Evolutionary conservation across 2,797 vertebrate genomes (phyloP), one percentile per base, ranked within the genome.

Genomic region (Phataginus tricuspis): DNA sequence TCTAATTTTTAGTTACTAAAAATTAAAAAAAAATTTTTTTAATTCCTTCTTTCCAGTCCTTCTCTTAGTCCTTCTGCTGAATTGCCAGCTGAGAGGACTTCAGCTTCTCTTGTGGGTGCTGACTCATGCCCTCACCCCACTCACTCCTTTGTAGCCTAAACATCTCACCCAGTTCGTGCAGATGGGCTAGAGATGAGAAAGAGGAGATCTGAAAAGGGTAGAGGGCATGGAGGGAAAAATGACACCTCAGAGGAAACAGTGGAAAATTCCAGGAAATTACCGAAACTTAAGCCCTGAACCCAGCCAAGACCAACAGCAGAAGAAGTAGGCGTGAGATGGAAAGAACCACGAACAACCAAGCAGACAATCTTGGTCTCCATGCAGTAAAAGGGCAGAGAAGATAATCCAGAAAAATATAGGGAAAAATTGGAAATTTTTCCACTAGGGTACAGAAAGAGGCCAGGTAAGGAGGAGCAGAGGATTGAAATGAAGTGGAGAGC

Each of bases 51-150:
- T 82, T 87, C 64, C 45, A 27, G 37, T 59, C 4, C 31, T 89
- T 66, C 45, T 93, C 45, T 92, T 78, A 93, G 82, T 49, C 90
- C 90, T n/a, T 91, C 79, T 59, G 37, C 68, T 93, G 94, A 77
- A 16, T 91, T 97, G 64, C 72, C 21, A 2, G 69, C 66, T 89
- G 64, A 31, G 83, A 51, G 90, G 72, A 93, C 92, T 63, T 96
- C 69, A 31, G 91, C 92, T 25, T 31, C 2, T 93, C 91, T 93
- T 15, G 4, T 79, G 94, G 94, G 90, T 75, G 64, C 95, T 97
- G 96, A 98, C 75, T 96, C 96, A 93, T 42, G 29, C 59, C 86
- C 71, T 97, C 68, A 79, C 53, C 8, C 12, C 34, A 83, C 90
- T 93, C 82, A 92, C 55, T 85, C 5, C 19, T 89, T 69, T 71